Conservation (phyloP, 2,888 invertebrate species). For the Erebia palarica region DNA sequence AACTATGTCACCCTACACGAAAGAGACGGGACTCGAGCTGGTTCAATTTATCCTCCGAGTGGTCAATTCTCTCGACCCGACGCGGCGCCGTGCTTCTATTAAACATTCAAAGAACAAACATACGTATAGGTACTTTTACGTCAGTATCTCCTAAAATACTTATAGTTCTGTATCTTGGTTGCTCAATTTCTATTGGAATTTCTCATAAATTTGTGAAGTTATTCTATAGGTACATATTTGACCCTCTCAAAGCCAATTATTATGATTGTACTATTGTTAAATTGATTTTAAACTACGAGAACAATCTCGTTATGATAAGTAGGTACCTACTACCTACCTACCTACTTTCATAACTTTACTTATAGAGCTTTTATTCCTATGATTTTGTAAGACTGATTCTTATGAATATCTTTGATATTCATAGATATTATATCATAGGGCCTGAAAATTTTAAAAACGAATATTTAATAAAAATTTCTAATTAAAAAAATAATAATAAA, state of each 20-base stretch:
- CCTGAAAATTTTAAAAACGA: no score
- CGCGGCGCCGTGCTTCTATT: conserved; percentile 32
- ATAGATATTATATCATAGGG: no score
- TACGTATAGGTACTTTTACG: no score
- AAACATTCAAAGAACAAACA: conserved; percentile 40
- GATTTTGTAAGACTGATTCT: no score
- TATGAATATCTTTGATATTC: no score
- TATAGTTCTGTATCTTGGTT: conserved; percentile 22
- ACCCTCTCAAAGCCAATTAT: conserved; percentile 17
- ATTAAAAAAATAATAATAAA: no score
- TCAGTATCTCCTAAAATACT: conserved; percentile 29
- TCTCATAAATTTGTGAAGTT: conserved; percentile 25
- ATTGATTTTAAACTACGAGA: no score
- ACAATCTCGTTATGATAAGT: no score
- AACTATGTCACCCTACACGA: conserved; percentile 12
- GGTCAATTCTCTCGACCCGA: conserved; percentile 37
- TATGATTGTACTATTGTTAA: conserved; percentile 2
- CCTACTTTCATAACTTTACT: no score
- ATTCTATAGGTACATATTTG: conserved; percentile 22
- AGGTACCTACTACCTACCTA: no score
- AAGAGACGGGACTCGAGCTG: conserved; percentile 29
- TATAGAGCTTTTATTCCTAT: no score
- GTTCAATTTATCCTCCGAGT: conserved; percentile 40
- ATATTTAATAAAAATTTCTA: no score
- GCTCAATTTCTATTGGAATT: conserved; percentile 20